Percentiles rank a stretch among this genome's conserved stretches.
Conservation (phyloP, 1,140 invertebrate species). For the Drosophila kurseongensis region DNA sequence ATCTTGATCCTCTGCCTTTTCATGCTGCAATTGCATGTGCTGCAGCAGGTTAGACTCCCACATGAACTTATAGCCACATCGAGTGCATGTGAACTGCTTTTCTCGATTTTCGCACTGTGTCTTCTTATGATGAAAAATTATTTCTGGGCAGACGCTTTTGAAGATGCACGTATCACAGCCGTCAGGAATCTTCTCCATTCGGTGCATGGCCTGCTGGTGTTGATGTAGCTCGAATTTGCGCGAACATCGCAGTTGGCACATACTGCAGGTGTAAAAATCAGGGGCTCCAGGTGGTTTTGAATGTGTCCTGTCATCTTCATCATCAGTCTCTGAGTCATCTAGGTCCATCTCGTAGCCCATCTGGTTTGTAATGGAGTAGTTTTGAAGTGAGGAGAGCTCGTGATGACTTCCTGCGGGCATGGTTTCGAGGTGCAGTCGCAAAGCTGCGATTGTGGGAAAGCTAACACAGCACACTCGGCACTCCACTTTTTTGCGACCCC, state of each 20-base stretch:
- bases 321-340: constrained; percentile 79
- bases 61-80: constrained; percentile 85
- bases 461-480: constrained; percentile 65
- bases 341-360: constrained; percentile 71
- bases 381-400: constrained; percentile 41
- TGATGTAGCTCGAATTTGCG: constrained; percentile 75
- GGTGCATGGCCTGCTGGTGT: constrained; percentile 77
- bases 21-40: constrained; percentile 85
- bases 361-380: constrained; percentile 79
- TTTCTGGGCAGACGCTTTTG: constrained; percentile 63
- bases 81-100: constrained; percentile 83
- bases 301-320: constrained; percentile 16
- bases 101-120: constrained; percentile 66
- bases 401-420: constrained; percentile 46
- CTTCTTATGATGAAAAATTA: constrained; percentile 64
- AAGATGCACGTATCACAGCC: constrained; percentile 72
- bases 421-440: constrained; percentile 55
- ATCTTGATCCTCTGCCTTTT: constrained; percentile 35
- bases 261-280: constrained; percentile 84
- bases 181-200: constrained; percentile 58
- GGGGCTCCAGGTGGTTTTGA: constrained; percentile 33
- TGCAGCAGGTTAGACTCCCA: constrained; percentile 85
- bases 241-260: constrained; percentile 84
- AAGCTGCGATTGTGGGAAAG: constrained; percentile 51
- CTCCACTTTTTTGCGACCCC: constrained; percentile 60